Evolutionary conservation across 2,888 invertebrate genomes (phyloP), one percentile per base, ranked within the genome.

Genomic region (Troglohyphantes excavatus): DNA sequence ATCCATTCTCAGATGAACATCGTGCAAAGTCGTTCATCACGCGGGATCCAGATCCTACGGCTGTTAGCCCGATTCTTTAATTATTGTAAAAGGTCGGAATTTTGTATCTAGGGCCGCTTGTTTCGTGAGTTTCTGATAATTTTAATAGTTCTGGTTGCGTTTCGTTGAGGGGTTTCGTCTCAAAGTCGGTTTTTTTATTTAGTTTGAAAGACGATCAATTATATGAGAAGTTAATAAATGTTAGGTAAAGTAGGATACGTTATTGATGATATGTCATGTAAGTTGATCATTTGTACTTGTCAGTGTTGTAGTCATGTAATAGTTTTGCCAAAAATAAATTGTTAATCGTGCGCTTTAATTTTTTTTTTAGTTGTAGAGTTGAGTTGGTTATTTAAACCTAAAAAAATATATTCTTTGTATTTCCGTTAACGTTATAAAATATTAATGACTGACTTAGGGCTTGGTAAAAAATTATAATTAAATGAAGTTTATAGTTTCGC

Each of bases 21-120:
- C 53, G 17, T 53, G 53, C 53, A n/a, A 13, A 13, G 0, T 17
- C 17, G 17, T 53, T 53, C 53, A 53, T 53, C 53, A n/a, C 53
- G 9, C 17, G 33, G 3, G 33, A 6, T 33, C 3, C 3, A 33
- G 33, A 6, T 33, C 33, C 3, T n/a, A n/a, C n/a, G n/a, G n/a
- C n/a, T n/a, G n/a, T n/a, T 53, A 53, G 53, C 53, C 53, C 53
- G n/a, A 53, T 53, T 53, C 53, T 53, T 13, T n/a, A 53, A 53
- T 53, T n/a, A 53, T 7, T 5, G 9, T 53, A 53, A 53, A 53
- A 53, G 53, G 17, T 53, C 0, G n/a, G 17, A n/a, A 53, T 13
- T 53, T 17, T 53, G 53, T 2, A 17, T 53, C 13, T 53, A n/a
- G 5, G 53, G 9, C 53, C 17, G n/a, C 5, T 13, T 13, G 17